phyloP scores from a whole-genome alignment of 2,888 invertebrate genomes.

The Coremacera marginata region DNA sequence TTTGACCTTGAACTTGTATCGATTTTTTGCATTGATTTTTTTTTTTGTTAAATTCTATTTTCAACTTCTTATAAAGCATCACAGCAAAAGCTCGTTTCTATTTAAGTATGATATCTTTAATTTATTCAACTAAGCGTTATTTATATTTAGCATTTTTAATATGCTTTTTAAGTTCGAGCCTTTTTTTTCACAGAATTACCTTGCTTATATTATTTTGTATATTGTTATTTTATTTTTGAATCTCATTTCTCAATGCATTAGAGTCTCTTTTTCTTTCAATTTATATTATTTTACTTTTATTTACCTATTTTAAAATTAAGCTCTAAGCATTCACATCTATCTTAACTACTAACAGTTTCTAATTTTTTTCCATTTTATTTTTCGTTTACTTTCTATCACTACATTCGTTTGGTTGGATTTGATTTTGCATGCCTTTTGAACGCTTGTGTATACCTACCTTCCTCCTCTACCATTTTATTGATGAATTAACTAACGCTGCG shows the following conservation, averaged over 20 bases:
- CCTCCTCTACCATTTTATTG: not conserved
- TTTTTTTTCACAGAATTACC: conserved; percentile 9
- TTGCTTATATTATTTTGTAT: conserved; percentile 8
- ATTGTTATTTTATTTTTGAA: conserved; percentile 1
- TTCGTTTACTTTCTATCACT: not conserved
- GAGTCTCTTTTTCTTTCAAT: not conserved
- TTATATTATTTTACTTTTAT: not conserved
- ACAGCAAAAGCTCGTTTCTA: no score
- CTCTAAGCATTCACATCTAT: not conserved
- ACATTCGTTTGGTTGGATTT: not conserved
- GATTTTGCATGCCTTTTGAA: conserved; percentile 10
- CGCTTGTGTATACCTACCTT: not conserved
- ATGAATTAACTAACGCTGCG: conserved; percentile 14
- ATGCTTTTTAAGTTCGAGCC: not conserved
- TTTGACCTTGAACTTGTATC: no score
- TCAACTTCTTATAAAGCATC: no score
- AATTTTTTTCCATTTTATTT: not conserved
- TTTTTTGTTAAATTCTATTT: no score
- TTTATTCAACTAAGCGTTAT: not conserved
- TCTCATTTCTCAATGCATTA: not conserved
- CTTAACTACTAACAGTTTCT: not conserved
- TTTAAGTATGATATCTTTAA: no score
- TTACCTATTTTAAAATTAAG: not conserved
- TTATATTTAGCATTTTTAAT: not conserved
- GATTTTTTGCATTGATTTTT: no score